phyloP scores from a whole-genome alignment of 2,797 vertebrate species.

The Chelon labrosus region DNA sequence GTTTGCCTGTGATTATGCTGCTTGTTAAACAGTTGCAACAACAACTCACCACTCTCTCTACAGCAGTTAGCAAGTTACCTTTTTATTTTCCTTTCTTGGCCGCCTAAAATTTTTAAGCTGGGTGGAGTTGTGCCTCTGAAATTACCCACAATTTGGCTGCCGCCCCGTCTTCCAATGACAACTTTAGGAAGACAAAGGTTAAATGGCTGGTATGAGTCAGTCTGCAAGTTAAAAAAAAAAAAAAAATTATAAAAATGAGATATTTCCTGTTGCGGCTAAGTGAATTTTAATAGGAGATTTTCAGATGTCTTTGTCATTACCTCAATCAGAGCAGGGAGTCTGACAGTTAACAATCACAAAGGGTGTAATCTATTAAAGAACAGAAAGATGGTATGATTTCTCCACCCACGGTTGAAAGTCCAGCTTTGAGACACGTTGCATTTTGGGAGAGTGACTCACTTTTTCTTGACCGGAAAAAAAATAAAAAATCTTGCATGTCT shows the following conservation, averaged over 20 bases:
- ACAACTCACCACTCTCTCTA: too few relatives aligned
- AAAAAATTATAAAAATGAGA: neutral
- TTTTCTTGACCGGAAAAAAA: slow-evolving; percentile 51
- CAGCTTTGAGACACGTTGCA: slow-evolving; percentile 23
- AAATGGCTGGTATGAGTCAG: neutral
- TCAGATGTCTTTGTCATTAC: slow-evolving; percentile 19
- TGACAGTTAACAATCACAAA: slow-evolving; percentile 15
- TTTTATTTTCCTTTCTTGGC: neutral
- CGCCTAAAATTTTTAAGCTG: neutral
- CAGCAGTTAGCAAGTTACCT: too few relatives aligned
- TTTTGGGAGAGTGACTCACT: slow-evolving; percentile 58
- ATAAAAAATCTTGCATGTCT: slow-evolving; percentile 37
- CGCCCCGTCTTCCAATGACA: slow-evolving; percentile 1
- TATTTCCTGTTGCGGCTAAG: slow-evolving; percentile 3
- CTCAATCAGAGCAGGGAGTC: neutral
- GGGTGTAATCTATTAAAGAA: slow-evolving; percentile 16
- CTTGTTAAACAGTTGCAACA: too few relatives aligned
- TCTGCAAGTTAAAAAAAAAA: slow-evolving; percentile 1
- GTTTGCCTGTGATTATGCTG: too few relatives aligned
- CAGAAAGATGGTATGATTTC: slow-evolving; percentile 13
- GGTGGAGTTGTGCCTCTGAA: neutral
- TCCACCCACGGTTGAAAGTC: slow-evolving; percentile 14
- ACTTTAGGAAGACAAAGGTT: neutral
- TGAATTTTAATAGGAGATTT: slow-evolving; percentile 15
- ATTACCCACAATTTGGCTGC: neutral